These are phyloP conservation scores for Carapus acus DNA, from an alignment of 2,797 vertebrate genomes.

Conservation along the genomic window DNA sequence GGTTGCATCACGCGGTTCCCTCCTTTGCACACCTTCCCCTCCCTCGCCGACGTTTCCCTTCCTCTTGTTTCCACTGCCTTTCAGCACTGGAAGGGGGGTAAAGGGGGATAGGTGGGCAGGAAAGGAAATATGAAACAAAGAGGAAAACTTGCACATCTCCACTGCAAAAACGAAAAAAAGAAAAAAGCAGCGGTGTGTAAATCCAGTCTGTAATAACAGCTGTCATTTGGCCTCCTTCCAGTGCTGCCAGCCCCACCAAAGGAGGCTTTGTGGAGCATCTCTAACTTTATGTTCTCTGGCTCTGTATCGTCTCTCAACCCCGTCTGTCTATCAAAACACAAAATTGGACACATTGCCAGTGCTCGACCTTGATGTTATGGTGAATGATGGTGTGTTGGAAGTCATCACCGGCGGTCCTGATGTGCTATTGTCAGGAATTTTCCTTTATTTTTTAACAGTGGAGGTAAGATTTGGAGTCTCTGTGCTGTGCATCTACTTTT, in stretches of 20 bases:
- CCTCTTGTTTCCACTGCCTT: constrained; percentile 25
- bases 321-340: not conserved
- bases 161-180: constrained; percentile 10
- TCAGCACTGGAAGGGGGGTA: constrained; percentile 13
- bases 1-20: constrained; percentile 36
- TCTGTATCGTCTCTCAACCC: constrained; percentile 13
- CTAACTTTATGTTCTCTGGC: not conserved
- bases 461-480: constrained; percentile 13
- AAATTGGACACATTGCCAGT: not conserved
- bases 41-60: constrained; percentile 19
- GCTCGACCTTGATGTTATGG: constrained; percentile 3
- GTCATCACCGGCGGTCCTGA: constrained; percentile 15
- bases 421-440: constrained; percentile 12
- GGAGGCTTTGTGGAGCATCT: not conserved
- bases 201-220: constrained; percentile 23
- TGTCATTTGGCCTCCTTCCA: constrained; percentile 26
- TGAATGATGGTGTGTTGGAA: constrained; percentile 21
- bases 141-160: constrained; percentile 6
- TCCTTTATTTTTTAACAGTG: constrained; percentile 12
- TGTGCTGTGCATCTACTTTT: not conserved
- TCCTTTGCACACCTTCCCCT: constrained; percentile 15
- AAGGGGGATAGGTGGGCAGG: no score
- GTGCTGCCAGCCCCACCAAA: not conserved
- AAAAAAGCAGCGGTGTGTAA: constrained; percentile 28
- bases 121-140: constrained; percentile 18